Evolutionary conservation across 1,140 invertebrate species (phyloP).

Genomic region (Dreissena rostriformis): DNA sequence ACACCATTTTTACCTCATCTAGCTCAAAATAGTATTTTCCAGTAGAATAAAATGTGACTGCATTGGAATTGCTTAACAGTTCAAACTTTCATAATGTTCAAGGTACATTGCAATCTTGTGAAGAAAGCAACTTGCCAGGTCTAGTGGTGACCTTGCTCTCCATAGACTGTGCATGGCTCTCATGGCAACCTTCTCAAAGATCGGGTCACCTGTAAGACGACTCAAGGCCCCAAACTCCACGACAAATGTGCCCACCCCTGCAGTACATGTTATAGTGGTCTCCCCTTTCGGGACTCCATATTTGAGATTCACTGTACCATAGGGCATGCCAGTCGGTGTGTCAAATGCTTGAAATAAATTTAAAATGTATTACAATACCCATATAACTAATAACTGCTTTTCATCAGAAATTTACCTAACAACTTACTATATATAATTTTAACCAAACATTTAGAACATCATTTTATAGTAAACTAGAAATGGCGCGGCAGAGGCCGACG

Average conservation of each 20-base stretch:
- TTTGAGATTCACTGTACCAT: conserved; percentile 91
- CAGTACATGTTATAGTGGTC: conserved; percentile 98
- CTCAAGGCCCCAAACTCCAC: conserved; percentile 98
- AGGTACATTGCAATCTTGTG: no score
- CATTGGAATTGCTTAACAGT: no score
- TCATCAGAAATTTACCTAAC: neutral
- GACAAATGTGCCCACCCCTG: conserved; percentile 98
- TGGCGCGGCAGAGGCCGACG: no score
- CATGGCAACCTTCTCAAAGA: conserved; percentile 96
- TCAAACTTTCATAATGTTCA: no score
- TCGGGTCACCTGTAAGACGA: conserved; percentile 93
- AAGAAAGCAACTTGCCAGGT: conserved; percentile 83
- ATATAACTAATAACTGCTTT: neutral
- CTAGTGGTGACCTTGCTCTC: conserved; percentile 92
- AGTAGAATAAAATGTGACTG: no score
- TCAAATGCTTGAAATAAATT: conserved; percentile 82
- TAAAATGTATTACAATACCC: neutral
- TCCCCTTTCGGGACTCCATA: conserved; percentile 96
- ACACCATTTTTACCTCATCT: no score
- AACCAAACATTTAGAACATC: no score
- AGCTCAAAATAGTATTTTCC: no score
- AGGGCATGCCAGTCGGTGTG: conserved; percentile 94
- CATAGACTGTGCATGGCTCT: conserved; percentile 95
- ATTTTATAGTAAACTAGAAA: no score
- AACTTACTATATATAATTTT: neutral